These are phyloP conservation scores for Penaeus indicus DNA, from an alignment of 1,140 invertebrate species.

Conservation along the genomic window DNA sequence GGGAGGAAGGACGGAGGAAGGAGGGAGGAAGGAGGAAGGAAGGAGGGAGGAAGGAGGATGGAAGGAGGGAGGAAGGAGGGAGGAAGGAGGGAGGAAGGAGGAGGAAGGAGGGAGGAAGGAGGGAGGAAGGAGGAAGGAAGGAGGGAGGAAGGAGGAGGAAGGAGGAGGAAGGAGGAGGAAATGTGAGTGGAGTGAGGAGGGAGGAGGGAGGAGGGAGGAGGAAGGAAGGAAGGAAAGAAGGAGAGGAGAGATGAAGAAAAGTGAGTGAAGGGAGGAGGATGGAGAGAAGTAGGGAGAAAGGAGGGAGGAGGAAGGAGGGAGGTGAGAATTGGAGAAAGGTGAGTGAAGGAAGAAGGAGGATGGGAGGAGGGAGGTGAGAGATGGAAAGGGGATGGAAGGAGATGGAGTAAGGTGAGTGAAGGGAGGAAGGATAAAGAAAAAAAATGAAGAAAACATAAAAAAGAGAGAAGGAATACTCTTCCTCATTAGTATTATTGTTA, in stretches of 20 bases:
- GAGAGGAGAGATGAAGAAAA: background rate
- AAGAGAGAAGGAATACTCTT: too few species aligned
- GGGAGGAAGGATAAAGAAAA: background rate
- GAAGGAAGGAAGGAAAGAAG: background rate
- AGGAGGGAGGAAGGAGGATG: too few species aligned
- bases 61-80: too few species aligned
- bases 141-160: too few species aligned
- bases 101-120: too few species aligned
- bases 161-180: background rate
- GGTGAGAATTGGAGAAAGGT: background rate
- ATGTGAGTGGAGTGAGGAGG: background rate
- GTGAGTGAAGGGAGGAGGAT: background rate
- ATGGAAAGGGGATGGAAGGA: background rate
- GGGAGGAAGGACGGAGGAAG: too few species aligned
- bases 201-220: too few species aligned
- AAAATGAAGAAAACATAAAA: too few species aligned
- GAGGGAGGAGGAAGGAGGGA: background rate
- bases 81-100: too few species aligned
- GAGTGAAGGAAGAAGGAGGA: background rate
- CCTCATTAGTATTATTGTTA: too few species aligned
- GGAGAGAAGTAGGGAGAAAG: background rate
- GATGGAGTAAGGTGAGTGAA: background rate
- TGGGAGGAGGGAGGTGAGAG: background rate
- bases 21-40: too few species aligned
- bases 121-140: background rate